Evolutionary conservation across 2,113 vertebrate genomes (phyloP).

Genomic region (Rutilus rutilus): DNA sequence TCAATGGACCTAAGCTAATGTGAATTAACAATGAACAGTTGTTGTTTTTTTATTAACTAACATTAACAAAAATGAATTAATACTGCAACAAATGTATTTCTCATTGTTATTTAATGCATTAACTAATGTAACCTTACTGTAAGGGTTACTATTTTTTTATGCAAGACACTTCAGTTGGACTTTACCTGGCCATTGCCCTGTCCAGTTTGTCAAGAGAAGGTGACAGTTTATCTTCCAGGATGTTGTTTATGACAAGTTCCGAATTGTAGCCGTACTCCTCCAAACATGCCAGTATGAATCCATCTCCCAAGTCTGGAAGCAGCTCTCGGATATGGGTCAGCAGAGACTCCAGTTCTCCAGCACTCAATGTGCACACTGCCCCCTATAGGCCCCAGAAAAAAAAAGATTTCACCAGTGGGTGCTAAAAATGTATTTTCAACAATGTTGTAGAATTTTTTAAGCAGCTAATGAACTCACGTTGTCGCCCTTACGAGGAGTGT

Average conservation of each 20-base stretch:
- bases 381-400: conserved; percentile 60
- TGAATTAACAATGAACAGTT: no score
- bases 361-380: conserved; percentile 68
- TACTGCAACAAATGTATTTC: no score
- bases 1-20: no score
- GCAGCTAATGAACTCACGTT: conserved; percentile 42
- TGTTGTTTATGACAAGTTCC: conserved; percentile 93
- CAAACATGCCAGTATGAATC: conserved; percentile 92
- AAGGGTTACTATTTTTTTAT: background rate
- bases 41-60: no score
- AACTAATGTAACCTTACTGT: background rate
- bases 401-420: no score
- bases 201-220: conserved; percentile 82
- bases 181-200: conserved; percentile 83
- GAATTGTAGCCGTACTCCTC: conserved; percentile 82
- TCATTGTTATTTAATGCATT: background rate
- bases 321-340: conserved; percentile 90
- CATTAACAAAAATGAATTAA: no score
- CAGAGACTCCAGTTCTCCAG: conserved; percentile 88
- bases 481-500: conserved; percentile 47
- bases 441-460: background rate
- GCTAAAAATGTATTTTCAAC: background rate
- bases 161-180: background rate
- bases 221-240: conserved; percentile 87
- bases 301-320: conserved; percentile 90